These are phyloP conservation scores for Craseonycteris thonglongyai DNA, from an alignment of 2,113 vertebrate genomes.

Conservation along the genomic window DNA sequence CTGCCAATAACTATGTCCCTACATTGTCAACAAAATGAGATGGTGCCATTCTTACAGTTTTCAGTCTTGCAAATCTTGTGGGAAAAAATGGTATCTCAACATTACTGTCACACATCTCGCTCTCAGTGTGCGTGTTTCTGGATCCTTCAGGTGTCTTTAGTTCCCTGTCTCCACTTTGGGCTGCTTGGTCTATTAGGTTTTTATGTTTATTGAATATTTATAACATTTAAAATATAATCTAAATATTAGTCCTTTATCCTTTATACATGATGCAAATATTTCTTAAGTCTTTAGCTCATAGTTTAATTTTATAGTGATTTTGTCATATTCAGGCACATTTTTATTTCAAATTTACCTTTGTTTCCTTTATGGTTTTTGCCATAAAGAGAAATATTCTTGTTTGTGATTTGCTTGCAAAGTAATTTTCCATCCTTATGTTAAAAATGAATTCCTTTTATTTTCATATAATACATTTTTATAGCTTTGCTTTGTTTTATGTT, in stretches of 20 bases:
- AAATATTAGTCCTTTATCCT: not conserved
- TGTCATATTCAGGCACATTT: not conserved
- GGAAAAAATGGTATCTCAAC: not conserved
- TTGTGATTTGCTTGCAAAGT: not conserved
- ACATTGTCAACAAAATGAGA: not conserved
- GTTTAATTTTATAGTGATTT: not conserved
- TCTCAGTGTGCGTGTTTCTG: too few species aligned
- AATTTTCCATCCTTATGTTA: not conserved
- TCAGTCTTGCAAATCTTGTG: not conserved
- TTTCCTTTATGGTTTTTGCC: not conserved
- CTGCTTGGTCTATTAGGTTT: not conserved
- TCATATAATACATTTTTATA: not conserved
- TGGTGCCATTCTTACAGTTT: not conserved
- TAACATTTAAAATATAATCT: not conserved
- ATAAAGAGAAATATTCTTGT: not conserved
- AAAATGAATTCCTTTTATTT: not conserved
- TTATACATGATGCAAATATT: not conserved
- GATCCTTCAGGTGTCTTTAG: rapidly evolving
- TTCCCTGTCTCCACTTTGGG: not conserved
- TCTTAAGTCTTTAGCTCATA: not conserved
- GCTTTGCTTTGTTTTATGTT: not conserved
- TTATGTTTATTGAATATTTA: not conserved
- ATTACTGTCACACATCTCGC: not conserved
- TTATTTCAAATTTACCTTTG: not conserved
- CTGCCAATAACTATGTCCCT: not conserved